A percentile compares a stretch with the other conserved stretches of the same genome.
Conservation (phyloP, 2,113 vertebrate genomes). For the Psettodes erumei region DNA sequence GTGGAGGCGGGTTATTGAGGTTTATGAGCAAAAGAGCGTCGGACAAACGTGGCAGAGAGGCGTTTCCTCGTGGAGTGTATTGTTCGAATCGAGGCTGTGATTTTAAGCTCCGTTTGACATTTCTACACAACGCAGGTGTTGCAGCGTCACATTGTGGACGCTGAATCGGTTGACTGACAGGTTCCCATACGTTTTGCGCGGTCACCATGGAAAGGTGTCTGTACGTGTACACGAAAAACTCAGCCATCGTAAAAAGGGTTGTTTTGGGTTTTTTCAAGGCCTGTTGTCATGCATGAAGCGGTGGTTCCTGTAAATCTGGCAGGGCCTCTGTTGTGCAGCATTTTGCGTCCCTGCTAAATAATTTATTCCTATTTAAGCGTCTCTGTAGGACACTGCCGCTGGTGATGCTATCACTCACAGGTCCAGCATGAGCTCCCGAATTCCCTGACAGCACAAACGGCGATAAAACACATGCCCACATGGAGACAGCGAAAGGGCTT, state of each 20-base stretch:
- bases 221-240: background rate
- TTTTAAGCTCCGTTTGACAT: background rate
- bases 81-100: too few species aligned
- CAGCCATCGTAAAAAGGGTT: conserved; percentile 2
- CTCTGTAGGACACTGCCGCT: conserved; percentile 33
- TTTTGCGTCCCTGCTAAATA: conserved; percentile 66
- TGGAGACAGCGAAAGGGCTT: background rate
- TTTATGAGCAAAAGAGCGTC: conserved; percentile 21
- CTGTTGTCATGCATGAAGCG: conserved; percentile 11
- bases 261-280: conserved; percentile 15
- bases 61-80: background rate
- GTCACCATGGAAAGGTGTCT: background rate
- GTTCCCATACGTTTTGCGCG: background rate
- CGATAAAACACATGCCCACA: background rate
- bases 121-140: background rate
- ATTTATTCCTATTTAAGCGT: conserved; percentile 63
- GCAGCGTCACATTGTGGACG: background rate
- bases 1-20: conserved; percentile 38
- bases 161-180: background rate
- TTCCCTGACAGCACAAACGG: conserved; percentile 9
- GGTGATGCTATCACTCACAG: conserved; percentile 18
- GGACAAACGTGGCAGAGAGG: too few species aligned
- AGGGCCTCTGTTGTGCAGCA: conserved; percentile 26
- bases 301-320: conserved; percentile 26
- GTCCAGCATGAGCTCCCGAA: background rate